Conservation (phyloP, 2,113 vertebrate species). For the Peromyscus leucopus region DNA sequence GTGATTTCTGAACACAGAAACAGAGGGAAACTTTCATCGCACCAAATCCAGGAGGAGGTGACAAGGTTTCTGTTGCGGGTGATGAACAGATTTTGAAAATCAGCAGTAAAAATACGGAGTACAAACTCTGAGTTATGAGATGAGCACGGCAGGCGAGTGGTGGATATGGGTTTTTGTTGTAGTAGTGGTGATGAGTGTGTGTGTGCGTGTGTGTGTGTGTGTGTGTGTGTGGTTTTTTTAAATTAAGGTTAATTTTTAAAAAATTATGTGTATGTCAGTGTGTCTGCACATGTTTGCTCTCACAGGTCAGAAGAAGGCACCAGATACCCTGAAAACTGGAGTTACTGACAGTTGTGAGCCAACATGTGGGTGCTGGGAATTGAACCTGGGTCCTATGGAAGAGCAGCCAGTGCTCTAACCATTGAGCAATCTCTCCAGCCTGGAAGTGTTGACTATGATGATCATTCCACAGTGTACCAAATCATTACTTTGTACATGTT, state of each 20-base stretch:
- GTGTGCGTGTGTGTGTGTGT: neutral
- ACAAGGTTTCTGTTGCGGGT: neutral
- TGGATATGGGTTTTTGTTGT: too few species aligned
- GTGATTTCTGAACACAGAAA: neutral
- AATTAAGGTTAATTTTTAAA: neutral
- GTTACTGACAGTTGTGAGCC: neutral
- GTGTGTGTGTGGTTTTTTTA: neutral
- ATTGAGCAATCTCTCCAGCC: neutral
- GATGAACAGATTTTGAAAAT: neutral
- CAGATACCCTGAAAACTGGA: neutral
- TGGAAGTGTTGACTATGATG: neutral
- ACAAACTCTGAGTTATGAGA: neutral
- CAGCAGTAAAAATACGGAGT: neutral
- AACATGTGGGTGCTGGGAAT: neutral
- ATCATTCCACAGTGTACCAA: neutral
- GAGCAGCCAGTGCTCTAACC: neutral
- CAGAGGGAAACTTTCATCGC: neutral
- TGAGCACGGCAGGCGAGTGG: neutral
- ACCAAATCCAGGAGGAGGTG: neutral
- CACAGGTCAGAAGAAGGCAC: neutral
- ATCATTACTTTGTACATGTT: neutral
- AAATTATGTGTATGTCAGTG: neutral
- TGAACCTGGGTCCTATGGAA: neutral
- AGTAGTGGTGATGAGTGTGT: neutral
- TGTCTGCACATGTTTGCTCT: neutral